Evolutionary conservation across 1,140 invertebrate genomes (phyloP).

Genomic region (Neodiprion fabricii): DNA sequence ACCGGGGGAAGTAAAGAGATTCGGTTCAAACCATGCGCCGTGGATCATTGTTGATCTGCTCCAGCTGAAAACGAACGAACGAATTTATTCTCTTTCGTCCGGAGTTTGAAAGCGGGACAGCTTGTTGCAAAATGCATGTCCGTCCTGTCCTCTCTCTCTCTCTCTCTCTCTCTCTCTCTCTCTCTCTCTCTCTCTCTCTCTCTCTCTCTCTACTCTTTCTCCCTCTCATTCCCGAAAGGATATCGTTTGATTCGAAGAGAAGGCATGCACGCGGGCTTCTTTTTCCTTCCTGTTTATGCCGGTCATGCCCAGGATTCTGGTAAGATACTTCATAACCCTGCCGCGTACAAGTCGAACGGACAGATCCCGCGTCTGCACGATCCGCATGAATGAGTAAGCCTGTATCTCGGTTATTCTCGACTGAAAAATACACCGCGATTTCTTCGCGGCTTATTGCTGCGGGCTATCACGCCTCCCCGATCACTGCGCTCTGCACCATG

Average conservation of each 20-base stretch:
- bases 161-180: neutral
- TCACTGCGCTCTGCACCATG: too few species aligned
- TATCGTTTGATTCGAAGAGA: constrained; percentile 17
- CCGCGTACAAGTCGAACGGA: too few species aligned
- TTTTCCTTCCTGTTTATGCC: constrained; percentile 35
- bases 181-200: neutral
- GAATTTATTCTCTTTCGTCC: neutral
- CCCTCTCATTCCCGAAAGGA: constrained; percentile 15
- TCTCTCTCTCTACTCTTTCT: constrained; percentile 12
- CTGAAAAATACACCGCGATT: neutral
- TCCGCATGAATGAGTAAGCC: neutral
- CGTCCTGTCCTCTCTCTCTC: neutral
- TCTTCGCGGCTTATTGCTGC: neutral
- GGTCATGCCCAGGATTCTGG: constrained; percentile 34
- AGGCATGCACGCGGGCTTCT: constrained; percentile 16
- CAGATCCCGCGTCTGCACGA: too few species aligned
- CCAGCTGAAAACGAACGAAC: too few species aligned
- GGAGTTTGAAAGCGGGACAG: neutral
- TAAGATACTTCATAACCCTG: constrained; percentile 43
- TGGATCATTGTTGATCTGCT: too few species aligned
- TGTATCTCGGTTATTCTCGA: neutral
- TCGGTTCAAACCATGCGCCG: too few species aligned
- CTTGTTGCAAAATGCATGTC: neutral
- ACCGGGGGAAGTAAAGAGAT: too few species aligned
- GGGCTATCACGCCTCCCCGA: neutral